These are phyloP conservation scores for Colinus virginianus DNA, from an alignment of 2,113 vertebrate species.

Conservation along the genomic window DNA sequence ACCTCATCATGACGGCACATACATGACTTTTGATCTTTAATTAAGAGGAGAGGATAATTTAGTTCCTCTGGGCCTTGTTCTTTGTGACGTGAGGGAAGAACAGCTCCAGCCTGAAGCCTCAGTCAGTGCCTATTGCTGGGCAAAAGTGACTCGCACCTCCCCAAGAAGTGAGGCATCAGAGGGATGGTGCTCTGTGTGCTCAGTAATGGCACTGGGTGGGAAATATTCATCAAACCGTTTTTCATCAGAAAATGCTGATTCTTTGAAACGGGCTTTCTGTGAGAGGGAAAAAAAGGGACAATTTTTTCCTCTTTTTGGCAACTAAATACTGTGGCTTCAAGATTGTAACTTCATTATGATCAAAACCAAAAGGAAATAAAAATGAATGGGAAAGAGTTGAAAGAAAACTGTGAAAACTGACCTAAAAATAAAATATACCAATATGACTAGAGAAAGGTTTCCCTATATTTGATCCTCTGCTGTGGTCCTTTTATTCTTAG, in stretches of 20 bases:
- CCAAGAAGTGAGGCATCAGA: accelerated
- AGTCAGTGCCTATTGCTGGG: not conserved
- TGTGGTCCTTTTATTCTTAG: not conserved
- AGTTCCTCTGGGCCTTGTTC: not conserved
- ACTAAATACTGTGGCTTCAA: conserved; percentile 30
- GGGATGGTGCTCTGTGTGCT: not conserved
- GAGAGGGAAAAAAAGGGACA: conserved; percentile 25
- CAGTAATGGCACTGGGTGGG: not conserved
- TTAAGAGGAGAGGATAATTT: not conserved
- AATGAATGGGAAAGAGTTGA: conserved; percentile 16
- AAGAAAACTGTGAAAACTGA: conserved; percentile 18
- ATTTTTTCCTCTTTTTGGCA: conserved; percentile 56
- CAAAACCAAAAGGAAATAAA: conserved; percentile 40
- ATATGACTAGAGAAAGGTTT: not conserved
- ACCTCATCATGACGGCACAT: too few species aligned
- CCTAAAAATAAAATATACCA: conserved; percentile 22
- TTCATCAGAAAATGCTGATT: conserved; percentile 52
- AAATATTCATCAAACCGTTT: conserved; percentile 17
- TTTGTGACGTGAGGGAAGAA: not conserved
- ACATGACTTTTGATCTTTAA: not conserved
- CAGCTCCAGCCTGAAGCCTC: not conserved
- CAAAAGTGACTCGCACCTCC: not conserved
- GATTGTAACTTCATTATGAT: conserved; percentile 37
- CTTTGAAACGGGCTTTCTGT: conserved; percentile 27
- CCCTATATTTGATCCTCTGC: not conserved